Base-by-base conservation (phyloP, 2,113 vertebrate genomes). In the Axis porcinus region DNA sequence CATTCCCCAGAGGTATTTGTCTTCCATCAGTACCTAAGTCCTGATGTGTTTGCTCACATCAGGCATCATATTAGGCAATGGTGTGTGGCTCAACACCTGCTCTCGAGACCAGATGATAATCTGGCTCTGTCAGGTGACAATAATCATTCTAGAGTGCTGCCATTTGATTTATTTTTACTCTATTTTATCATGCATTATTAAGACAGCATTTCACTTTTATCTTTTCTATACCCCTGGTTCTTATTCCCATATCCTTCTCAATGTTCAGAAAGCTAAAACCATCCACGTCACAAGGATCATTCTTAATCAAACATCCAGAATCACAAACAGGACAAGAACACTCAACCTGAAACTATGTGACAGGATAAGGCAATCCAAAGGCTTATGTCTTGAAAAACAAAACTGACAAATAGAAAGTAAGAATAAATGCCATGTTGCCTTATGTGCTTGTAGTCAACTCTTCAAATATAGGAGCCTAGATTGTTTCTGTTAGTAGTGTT, bases 251-350 rank as follows among this genome's bases (percentile, higher is more conserved):
- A 86, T 30, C 19, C 50, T 57, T 91, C n/a, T 88, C 84, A 33
- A 67, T 89, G 45, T 95, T 95, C 70, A 81, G 92, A 62, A 79
- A 86, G 89, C 17, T 83, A 28, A 92, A 89, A 74, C 13, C 7
- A 54, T 79, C 28, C 28, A 33, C 23, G 17, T 50, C 30, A 50
- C 40, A 40, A 21, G 10, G 30, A 52, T 23, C 91, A 52, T 83
- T 95, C 67, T 79, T 74, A 89, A 54, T 36, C 43, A 84, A 85
- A 85, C 43, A 92, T 50, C 67, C 86, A 94, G 83, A 94, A 94
- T 76, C 52, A 47, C 28, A 89, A 70, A 67, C 33, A 81, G 47
- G 93, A 76, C n/a, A 79, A 81, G 47, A 95, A 76, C n/a, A 79
- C 25, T 91, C 17, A 58, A 36, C 43, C 47, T 84, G 10, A 86